Evolutionary conservation across 1,140 invertebrate genomes (phyloP), one percentile per base, ranked within the genome.

Genomic region (Microvelia longipes): DNA sequence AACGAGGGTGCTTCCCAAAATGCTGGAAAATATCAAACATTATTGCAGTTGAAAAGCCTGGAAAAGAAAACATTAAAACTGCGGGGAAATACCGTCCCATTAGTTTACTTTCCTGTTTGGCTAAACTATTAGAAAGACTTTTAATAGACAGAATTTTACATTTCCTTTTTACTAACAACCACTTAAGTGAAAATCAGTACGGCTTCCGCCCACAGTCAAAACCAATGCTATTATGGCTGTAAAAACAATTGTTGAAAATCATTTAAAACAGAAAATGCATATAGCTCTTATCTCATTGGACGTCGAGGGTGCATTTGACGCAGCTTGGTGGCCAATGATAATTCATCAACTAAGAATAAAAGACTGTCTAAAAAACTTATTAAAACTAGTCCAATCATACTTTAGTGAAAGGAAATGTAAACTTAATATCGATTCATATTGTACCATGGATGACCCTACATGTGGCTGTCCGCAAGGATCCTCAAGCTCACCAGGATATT

Each of bases 121-220:
- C n/a, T 5, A 68, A 68, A 68, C 14, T 24, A 30, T 27, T 68
- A 19, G 67, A 68, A n/a, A 29, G 67, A n/a, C 67, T 68, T 1
- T n/a, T 68, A 29, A 68, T 68, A 24, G 29, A 68, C 28, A 28
- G 67, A 35, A 68, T 68, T 2, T 26, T 68, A 28, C 67, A 68
- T 35, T 28, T 26, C 27, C 67, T 30, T n/a, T 1, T 1, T 5
- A 68, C 15, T 1, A 68, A 68, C 30, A 68, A 30, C 11, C 29
- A 29, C n/a, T 35, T 68, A 24, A 26, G n/a, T 30, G 28, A 68
- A 30, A 68, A 68, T 2, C 67, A 68, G n/a, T 68, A 29, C 26
- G 67, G 67, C 1, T 68, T 68, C n/a, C 28, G 67, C 1, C 67
- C 67, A 2, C 67, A 68, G 30, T 26, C 28, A 29, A 68, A 14